Evolutionary conservation across 1,140 invertebrate species (phyloP).

Genomic region (Drosophila equinoxialis): DNA sequence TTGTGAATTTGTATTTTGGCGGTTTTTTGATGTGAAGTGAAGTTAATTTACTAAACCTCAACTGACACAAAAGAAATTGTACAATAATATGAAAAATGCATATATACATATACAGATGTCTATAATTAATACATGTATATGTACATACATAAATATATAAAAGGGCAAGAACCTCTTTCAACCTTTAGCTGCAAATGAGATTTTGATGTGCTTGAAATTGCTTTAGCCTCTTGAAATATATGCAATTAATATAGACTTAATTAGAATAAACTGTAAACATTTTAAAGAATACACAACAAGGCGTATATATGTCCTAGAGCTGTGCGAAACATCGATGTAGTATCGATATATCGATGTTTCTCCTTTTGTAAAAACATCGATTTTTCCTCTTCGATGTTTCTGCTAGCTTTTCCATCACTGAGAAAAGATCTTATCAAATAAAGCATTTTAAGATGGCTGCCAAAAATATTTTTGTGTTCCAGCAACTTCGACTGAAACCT

Average conservation of each 20-base stretch:
- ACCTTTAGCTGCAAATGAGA: constrained; percentile 18
- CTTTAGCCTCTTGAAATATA: neutral
- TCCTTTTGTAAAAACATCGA: no score
- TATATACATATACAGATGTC: constrained; percentile 21
- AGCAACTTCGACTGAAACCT: no score
- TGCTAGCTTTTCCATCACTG: no score
- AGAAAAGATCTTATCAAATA: no score
- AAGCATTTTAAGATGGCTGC: no score
- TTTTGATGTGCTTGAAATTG: constrained; percentile 24
- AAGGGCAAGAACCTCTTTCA: constrained; percentile 28
- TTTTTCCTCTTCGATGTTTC: no score
- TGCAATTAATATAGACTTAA: neutral
- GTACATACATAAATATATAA: neutral
- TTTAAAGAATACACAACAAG: neutral
- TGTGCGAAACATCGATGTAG: no score
- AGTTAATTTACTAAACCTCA: constrained; percentile 70
- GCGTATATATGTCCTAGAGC: no score
- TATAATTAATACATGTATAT: no score
- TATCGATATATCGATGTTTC: no score
- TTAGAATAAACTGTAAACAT: neutral
- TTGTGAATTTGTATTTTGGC: constrained; percentile 51
- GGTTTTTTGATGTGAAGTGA: constrained; percentile 74
- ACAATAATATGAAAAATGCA: constrained; percentile 41
- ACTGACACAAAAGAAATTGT: constrained; percentile 61
- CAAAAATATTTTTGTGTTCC: no score